Base-by-base conservation (phyloP, 2,888 invertebrate species). In the Tanytarsus gracilentus region DNA sequence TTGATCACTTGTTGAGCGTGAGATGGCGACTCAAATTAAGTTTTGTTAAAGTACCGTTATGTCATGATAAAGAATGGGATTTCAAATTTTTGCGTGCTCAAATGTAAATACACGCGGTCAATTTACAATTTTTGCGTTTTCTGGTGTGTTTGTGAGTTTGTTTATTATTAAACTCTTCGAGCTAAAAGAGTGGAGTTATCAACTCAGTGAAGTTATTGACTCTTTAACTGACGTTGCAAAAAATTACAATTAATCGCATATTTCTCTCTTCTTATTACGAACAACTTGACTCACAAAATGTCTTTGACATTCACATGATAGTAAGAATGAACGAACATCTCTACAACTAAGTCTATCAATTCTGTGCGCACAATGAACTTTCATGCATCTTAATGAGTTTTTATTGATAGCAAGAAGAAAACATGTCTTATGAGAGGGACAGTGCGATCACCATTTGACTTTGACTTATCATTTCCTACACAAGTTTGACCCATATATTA, bases 221-320 rank as follows among this genome's bases (percentile, higher is more conserved):
- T 53, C 30, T 30, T 25, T 53, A n/a, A 33, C 53, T 36, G 30
- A 33, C 53, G 53, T 9, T 16, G 53, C 53, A 29, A 29, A 33
- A 36, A 36, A 30, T 49, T 18, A 26, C 29, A 53, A 53, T 23
- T 53, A 33, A 26, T 49, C 26, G 25, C n/a, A n/a, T n/a, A n/a
- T n/a, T n/a, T 25, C 16, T 49, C 27, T 40, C 21, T 33, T 36
- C 29, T 36, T 53, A 11, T 14, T 8, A 26, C 50, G 50, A 23
- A 44, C 44, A 21, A 44, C 30, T 33, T 53, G 36, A 33, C 53
- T 9, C 39, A 39, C 25, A 23, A 40, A 39, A 30, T 26, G 55
- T 55, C 55, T 55, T 55, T 55, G 55, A 55, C 55, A 55, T 55
- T 55, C 39, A 39, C 16, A 52, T n/a, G 33, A 21, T 50, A 26